phyloP scores from a whole-genome alignment of 2,888 invertebrate species.

The Acrocera orbiculus region DNA sequence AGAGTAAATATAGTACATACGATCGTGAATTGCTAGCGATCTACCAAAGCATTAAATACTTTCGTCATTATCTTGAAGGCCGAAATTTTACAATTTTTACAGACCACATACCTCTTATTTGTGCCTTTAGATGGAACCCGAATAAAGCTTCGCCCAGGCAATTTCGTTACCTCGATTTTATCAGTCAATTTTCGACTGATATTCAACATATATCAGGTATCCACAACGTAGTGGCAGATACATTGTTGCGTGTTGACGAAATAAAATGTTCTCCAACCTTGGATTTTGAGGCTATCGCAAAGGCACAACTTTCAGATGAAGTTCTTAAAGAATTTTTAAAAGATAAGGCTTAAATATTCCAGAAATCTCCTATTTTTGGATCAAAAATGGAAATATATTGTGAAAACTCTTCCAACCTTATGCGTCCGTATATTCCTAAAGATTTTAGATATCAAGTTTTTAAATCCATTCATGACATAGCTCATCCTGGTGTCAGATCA shows the following conservation, averaged over 20 bases:
- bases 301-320: no score
- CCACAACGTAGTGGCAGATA: background rate
- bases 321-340: no score
- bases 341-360: no score
- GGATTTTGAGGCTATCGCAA: no score
- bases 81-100: background rate
- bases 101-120: slow-evolving; percentile 1
- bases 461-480: no score
- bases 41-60: background rate
- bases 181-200: background rate
- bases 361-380: no score
- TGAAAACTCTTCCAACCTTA: no score
- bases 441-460: no score
- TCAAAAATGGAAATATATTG: no score
- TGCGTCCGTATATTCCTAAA: no score
- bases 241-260: background rate
- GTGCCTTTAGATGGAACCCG: background rate
- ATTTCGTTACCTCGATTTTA: background rate
- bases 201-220: background rate
- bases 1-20: background rate
- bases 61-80: background rate
- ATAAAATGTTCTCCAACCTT: background rate
- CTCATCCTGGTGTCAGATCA: no score
- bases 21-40: slow-evolving; percentile 1
- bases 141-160: slow-evolving; percentile 1